Base-by-base conservation (phyloP, 2,797 vertebrate genomes). In the Spinus olivaceus region DNA sequence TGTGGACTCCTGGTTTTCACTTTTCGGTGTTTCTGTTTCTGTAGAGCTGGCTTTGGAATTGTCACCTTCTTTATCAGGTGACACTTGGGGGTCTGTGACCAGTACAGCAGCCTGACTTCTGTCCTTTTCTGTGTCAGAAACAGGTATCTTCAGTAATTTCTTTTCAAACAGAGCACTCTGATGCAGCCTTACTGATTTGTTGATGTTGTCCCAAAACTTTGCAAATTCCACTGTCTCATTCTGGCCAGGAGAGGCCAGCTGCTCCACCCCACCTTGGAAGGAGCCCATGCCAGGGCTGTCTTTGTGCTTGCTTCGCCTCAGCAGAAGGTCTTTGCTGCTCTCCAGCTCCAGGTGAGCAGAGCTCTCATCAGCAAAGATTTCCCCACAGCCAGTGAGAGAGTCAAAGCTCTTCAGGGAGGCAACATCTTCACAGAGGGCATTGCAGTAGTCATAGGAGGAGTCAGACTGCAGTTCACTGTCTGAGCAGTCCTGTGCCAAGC, bases 341-440 rank as follows among this genome's bases (percentile, higher is more conserved):
- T 96, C 97, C 41, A 98, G 66, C 78, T 98, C 98, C 73, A 98
- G 83, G 27, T 98, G 98, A 71, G 97, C 97, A 8, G 98, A 97
- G 72, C 79, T 98, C 87, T 98, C 98, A 41, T 99, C 98, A 19
- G 98, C 98, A 95, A 98, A 99, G 95, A 99, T 98, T 93, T 99
- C 98, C 49, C 98, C 98, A 42, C 98, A 99, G n/a, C 98, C 98
- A 0, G 98, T 98, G 71, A 98, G 98, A 7, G 98, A 99, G 82
- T 98, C 98, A 44, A 99, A 99, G 92, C 98, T 99, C 94, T 99
- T 98, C 51, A 99, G 96, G 0, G 98, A 99, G 51, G 98, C 98
- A 1, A 98, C 98, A 4, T 99, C 98, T 76, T 99, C 98, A 74
- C 98, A 98, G 17, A 98, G 71, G 39, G 96, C 93, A n/a, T 96